Evolutionary conservation across 2,888 invertebrate genomes (phyloP), one percentile per base, ranked within the genome.

Genomic region (Heliconius sara): DNA sequence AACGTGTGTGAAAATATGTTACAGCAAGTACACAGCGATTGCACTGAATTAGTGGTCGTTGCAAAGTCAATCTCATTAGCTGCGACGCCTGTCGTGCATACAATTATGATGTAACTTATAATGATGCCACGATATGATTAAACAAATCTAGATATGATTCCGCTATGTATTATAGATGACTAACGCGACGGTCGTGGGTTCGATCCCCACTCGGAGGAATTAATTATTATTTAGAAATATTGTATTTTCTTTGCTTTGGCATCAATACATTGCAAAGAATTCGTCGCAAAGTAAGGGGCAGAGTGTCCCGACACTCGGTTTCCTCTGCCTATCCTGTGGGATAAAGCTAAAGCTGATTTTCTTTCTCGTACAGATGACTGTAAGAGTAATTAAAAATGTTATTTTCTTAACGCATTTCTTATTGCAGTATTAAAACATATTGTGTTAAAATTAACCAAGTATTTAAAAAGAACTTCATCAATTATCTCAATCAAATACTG

Each of bases 21-120:
- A 43, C 25, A 13, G 13, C 25, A 43, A 43, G 13, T 43, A 43
- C 70, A 43, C 25, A 10, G 25, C 70, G 43, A 70, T 73, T 73
- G 52, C 16, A 34, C 34, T 60, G 30, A 34, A 57, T 60, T 57
- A 60, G 57, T 57, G 72, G 57, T 72, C 73, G 76, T 67, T 68
- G 77, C 77, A 76, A 75, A 81, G 80, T 79, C 81, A 76, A 79
- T 83, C 79, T 82, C 79, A 80, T 81, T 82, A 81, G 72, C 74
- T 77, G 68, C 77, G 81, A 80, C 83, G 80, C 79, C 82, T 83
- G 80, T 79, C 78, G 79, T 77, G 30, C 27, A 79, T 79, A 68
- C 73, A 57, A 66, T 66, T 74, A 30, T 81, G 75, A 72, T 77
- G 72, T 78, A 57, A n/a, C 34, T 57, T 60, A 34, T 57, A 57